These are phyloP conservation scores for Athrips mouffetella DNA, from an alignment of 2,888 invertebrate species.

Conservation along the genomic window DNA sequence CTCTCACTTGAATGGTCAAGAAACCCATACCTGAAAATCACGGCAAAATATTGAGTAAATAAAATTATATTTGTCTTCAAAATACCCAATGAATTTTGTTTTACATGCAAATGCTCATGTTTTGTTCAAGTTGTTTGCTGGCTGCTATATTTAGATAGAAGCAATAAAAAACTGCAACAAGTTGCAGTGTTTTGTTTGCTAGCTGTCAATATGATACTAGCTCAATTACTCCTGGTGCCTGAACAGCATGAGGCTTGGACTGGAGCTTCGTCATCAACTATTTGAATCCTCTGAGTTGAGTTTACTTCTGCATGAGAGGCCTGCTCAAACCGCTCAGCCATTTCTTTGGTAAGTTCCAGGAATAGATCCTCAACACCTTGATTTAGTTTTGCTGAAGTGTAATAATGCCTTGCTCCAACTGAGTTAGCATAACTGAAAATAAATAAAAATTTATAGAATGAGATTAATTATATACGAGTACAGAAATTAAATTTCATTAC, in stretches of 20 bases:
- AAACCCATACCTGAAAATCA: no score
- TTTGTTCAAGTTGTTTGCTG: neutral
- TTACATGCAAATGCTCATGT: no score
- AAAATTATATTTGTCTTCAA: no score
- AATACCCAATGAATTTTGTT: no score
- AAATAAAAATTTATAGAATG: neutral
- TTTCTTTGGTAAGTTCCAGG: constrained; percentile 86
- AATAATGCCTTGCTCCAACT: constrained; percentile 94
- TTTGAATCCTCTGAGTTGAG: constrained; percentile 54
- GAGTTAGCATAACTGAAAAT: constrained; percentile 88
- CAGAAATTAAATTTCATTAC: no score
- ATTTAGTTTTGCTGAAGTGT: constrained; percentile 95
- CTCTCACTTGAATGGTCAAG: no score
- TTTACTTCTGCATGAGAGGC: constrained; percentile 43
- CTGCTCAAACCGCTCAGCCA: constrained; percentile 72
- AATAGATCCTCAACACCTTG: constrained; percentile 95
- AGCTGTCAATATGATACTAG: neutral
- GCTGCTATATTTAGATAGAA: no score
- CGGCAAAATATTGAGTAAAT: no score
- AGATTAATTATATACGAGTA: no score
- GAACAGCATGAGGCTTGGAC: constrained; percentile 57
- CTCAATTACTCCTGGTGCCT: constrained; percentile 44
- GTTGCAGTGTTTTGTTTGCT: neutral
- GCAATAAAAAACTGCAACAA: no score
- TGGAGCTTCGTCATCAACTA: constrained; percentile 65